A percentile compares a stretch with the other conserved stretches of the same genome.
These are phyloP conservation scores for Rhagonycha lutea DNA, from an alignment of 2,888 invertebrate genomes.

Conservation along the genomic window DNA sequence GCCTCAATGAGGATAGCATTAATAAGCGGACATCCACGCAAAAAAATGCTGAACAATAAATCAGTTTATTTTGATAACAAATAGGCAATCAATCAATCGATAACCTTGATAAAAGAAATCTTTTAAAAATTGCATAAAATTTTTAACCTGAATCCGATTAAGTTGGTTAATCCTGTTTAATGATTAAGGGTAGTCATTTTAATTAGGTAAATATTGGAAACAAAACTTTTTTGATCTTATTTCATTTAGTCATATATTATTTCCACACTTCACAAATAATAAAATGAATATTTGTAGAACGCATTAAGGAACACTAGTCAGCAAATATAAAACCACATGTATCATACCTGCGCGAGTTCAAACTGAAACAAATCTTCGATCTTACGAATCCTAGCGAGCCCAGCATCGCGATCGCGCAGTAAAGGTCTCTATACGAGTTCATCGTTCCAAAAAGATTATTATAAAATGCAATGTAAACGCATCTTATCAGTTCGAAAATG, in stretches of 20 bases:
- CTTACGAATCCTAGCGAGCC: conserved; percentile 13
- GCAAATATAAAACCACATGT: conserved; percentile 9
- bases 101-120: background rate
- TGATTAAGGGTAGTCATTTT: background rate
- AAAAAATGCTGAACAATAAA: background rate
- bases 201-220: background rate
- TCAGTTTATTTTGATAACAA: background rate
- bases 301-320: conserved; percentile 4
- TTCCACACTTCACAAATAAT: background rate
- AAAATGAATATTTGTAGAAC: background rate
- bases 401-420: conserved; percentile 27
- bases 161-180: conserved; percentile 1
- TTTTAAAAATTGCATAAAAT: conserved; percentile 2
- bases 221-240: background rate
- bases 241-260: background rate
- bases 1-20: background rate
- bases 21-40: background rate
- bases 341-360: conserved; percentile 18
- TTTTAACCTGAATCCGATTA: conserved; percentile 3
- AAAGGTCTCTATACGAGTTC: conserved; percentile 4
- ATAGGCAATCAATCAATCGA: conserved; percentile 1
- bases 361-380: conserved; percentile 27
- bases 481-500: background rate
- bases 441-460: conserved; percentile 1
- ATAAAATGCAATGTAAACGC: conserved; percentile 3